These are phyloP conservation scores for Trididemnum nubilum DNA, from an alignment of 23 tunicate genomes.

Conservation along the genomic window DNA sequence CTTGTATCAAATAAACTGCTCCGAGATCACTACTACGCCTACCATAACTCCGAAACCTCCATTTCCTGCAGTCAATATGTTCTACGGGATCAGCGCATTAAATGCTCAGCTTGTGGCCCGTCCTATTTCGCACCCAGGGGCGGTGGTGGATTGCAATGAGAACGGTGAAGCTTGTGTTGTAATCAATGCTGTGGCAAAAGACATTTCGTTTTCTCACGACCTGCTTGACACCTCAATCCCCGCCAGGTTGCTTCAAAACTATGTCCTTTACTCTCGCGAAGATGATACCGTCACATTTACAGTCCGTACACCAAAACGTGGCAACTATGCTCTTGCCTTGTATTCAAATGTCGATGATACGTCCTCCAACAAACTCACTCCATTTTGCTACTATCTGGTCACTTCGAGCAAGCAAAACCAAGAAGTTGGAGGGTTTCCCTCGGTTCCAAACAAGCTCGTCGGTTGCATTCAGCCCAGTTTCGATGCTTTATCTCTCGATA, in stretches of 20 bases:
- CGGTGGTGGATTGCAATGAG: slow-evolving; percentile 57
- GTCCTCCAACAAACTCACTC: background rate
- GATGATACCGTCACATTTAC: slow-evolving; percentile 20
- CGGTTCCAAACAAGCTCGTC: slow-evolving; percentile 39
- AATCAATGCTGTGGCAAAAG: background rate
- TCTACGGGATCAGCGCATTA: slow-evolving; percentile 38
- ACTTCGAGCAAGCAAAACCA: slow-evolving; percentile 24
- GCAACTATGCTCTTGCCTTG: slow-evolving; percentile 57
- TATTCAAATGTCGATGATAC: slow-evolving; percentile 26
- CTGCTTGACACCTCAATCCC: background rate
- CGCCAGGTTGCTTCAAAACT: background rate
- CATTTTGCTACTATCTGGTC: slow-evolving; percentile 63
- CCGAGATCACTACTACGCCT: background rate
- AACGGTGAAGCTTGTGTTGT: slow-evolving; percentile 56
- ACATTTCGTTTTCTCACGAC: slow-evolving; percentile 38
- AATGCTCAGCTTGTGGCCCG: background rate
- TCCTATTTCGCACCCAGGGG: slow-evolving; percentile 44
- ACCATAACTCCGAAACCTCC: slow-evolving; percentile 37
- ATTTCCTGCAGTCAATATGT: slow-evolving; percentile 37
- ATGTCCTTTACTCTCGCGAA: slow-evolving; percentile 8
- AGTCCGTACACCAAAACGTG: slow-evolving; percentile 40
- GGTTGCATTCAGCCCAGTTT: slow-evolving; percentile 41
- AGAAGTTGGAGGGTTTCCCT: slow-evolving; percentile 30
- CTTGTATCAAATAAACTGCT: slow-evolving; percentile 64
- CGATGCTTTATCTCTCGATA: background rate